Evolutionary conservation across 2,888 invertebrate species (phyloP), one percentile per base, ranked within the genome.

Genomic region (Leptinotarsa juncta): DNA sequence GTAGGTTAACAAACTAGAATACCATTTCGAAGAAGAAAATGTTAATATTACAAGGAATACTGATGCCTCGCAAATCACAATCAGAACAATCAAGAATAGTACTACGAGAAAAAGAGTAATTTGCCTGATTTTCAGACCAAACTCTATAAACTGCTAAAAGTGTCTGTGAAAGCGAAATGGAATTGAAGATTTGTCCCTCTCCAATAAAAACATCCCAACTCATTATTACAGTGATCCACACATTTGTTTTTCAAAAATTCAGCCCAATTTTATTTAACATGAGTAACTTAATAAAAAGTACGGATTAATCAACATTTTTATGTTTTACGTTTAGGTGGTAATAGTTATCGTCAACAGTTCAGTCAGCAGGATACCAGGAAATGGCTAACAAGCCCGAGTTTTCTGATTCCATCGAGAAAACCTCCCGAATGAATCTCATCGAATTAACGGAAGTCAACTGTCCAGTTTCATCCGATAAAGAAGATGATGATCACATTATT

Each of bases 251-350:
- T 53, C 3, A 15, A 16, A 16, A 18, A 53, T 12, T 42, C 42
- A 3, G 51, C 15, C 12, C 2, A n/a, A 51, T 51, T 51, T 51
- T 3, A 15, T 16, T 51, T 5, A n/a, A 14, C 23, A 57, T 55
- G 55, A 12, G 3, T 57, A 15, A 15, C 20, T 23, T 14, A 4
- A 4, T 23, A 4, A 57, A 57, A 57, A 57, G 10, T 42, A 42
- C 23, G 14, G 16, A 23, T 20, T 57, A 57, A 57, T 20, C n/a
- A 16, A 62, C 4, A 42, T n/a, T 62, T 62, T 62, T 62, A 32
- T 32, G 57, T 62, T 32, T 62, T 12, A 62, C 7, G n/a, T 62
- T 62, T 32, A 62, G 42, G 62, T 62, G 32, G 16, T 62, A 16
- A 62, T n/a, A 32, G 23, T 57, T 10, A 57, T 32, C 60, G 60